Percentiles rank a stretch among this genome's conserved stretches.
Evolutionary conservation across 1,140 invertebrate species (phyloP).

Genomic region (Diachasmimorpha longicaudata): DNA sequence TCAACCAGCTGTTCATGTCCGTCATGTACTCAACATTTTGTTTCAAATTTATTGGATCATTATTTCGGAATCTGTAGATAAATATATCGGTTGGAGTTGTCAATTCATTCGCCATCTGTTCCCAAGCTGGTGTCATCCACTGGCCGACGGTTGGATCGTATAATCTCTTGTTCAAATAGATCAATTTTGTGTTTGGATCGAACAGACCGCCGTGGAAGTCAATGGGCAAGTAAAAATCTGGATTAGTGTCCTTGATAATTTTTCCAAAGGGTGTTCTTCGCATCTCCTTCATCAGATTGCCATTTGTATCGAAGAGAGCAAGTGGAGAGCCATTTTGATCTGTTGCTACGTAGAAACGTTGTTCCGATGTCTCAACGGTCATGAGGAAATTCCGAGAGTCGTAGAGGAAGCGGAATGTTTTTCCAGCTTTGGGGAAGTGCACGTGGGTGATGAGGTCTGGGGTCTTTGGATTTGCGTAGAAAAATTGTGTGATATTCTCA

Average conservation of each 20-base stretch:
- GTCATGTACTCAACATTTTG: constrained; percentile 82
- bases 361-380: constrained; percentile 80
- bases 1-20: constrained; percentile 82
- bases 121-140: constrained; percentile 94
- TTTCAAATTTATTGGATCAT: constrained; percentile 87
- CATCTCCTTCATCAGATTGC: constrained; percentile 90
- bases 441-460: constrained; percentile 85
- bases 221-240: constrained; percentile 87
- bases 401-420: constrained; percentile 85
- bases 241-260: constrained; percentile 87
- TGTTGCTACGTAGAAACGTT: constrained; percentile 87
- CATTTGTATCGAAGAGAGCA: constrained; percentile 88
- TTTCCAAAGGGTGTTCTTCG: constrained; percentile 89
- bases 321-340: constrained; percentile 93
- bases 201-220: constrained; percentile 92
- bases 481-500: constrained; percentile 92
- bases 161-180: constrained; percentile 82
- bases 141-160: constrained; percentile 93
- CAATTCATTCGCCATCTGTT: constrained; percentile 79
- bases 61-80: constrained; percentile 89
- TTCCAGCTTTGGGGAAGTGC: constrained; percentile 86
- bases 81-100: constrained; percentile 87
- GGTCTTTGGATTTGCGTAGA: constrained; percentile 87
- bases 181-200: constrained; percentile 82
- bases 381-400: constrained; percentile 85